Percentiles rank a stretch among this genome's conserved stretches.
Conservation (phyloP, 1,140 invertebrate genomes). For the Plectrocnemia conspersa region DNA sequence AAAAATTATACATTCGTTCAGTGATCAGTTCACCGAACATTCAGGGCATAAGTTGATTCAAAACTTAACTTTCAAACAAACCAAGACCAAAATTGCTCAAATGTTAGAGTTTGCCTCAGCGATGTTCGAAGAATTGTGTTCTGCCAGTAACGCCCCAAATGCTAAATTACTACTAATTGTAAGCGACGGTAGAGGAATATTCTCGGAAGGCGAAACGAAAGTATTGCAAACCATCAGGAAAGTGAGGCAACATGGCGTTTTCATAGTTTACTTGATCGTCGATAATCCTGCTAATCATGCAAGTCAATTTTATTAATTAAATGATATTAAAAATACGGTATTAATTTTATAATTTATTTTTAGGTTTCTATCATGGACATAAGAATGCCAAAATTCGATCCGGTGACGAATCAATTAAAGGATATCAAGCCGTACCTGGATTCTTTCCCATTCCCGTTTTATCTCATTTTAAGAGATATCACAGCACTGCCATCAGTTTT, state of each 20-base stretch:
- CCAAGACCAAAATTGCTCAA: constrained; percentile 73
- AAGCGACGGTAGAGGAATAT: constrained; percentile 90
- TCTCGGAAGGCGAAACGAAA: constrained; percentile 77
- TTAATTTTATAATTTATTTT: constrained; percentile 37
- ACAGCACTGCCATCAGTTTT: constrained; percentile 81
- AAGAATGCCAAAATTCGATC: constrained; percentile 66
- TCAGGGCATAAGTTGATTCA: constrained; percentile 75
- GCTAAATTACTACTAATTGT: constrained; percentile 86
- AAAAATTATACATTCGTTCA: constrained; percentile 78
- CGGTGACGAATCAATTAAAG: constrained; percentile 54
- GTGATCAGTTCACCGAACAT: constrained; percentile 77
- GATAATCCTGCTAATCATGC: constrained; percentile 91
- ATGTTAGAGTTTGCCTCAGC: constrained; percentile 74
- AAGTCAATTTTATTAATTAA: constrained; percentile 35
- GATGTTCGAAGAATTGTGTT: constrained; percentile 59
- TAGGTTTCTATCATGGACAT: constrained; percentile 91
- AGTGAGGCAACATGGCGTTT: constrained; percentile 77
- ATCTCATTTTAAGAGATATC: constrained; percentile 88
- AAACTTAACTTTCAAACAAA: constrained; percentile 75
- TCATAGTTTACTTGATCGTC: constrained; percentile 92
- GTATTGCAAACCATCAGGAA: constrained; percentile 75
- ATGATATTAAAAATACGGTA: not conserved
- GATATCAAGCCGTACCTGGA: constrained; percentile 74
- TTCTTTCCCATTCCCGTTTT: constrained; percentile 97
- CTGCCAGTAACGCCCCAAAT: constrained; percentile 57